Percentiles rank a stretch among this genome's conserved stretches.
Evolutionary conservation across 1,140 invertebrate species (phyloP).

Genomic region (Latrodectus geometricus): DNA sequence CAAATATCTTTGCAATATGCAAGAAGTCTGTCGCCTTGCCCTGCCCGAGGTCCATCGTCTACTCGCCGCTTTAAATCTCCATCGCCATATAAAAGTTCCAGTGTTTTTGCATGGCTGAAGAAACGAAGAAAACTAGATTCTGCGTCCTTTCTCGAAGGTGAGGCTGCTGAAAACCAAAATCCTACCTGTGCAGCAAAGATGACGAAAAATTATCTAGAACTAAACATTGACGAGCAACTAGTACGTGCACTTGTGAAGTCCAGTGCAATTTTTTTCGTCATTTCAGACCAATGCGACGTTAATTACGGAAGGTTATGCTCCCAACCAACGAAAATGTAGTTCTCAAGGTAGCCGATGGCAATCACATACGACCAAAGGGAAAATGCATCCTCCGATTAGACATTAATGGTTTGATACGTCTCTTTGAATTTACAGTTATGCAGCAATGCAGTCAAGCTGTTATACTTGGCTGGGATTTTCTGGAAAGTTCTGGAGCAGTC

Average conservation of each 20-base stretch:
- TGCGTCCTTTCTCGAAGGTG: not conserved
- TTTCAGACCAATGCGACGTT: not conserved
- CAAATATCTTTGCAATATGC: not conserved
- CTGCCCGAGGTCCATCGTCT: not conserved
- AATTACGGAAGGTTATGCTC: not conserved
- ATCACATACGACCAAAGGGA: too few species aligned
- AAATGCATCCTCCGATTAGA: too few species aligned
- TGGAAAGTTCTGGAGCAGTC: too few species aligned
- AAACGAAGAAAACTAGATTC: too few species aligned
- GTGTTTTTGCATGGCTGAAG: not conserved
- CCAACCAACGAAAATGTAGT: too few species aligned
- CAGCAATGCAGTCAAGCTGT: slow-evolving; percentile 1
- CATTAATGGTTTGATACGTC: too few species aligned
- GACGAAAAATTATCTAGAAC: not conserved
- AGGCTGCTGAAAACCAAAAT: not conserved
- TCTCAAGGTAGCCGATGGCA: too few species aligned
- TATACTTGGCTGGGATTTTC: not conserved
- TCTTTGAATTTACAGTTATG: not conserved
- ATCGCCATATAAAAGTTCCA: not conserved
- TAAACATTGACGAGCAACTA: not conserved
- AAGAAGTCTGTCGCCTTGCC: not conserved
- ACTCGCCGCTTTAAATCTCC: not conserved
- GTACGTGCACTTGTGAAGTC: slow-evolving; percentile 2
- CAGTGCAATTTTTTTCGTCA: not conserved
- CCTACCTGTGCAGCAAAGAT: not conserved